These are phyloP conservation scores for Rhamphomyia laevipes DNA, from an alignment of 2,888 invertebrate genomes.

Conservation along the genomic window DNA sequence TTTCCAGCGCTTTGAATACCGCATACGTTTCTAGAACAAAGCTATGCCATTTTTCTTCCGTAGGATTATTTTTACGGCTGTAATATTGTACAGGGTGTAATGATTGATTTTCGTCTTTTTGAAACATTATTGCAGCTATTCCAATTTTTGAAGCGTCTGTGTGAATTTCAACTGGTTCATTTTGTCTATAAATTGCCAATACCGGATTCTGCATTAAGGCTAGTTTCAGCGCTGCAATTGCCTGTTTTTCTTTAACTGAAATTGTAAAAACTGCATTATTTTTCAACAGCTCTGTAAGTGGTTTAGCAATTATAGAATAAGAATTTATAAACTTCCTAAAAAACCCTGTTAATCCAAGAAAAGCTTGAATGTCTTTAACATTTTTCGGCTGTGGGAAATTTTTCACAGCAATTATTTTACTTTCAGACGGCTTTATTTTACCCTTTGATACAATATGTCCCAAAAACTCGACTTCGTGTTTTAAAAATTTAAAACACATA, in stretches of 20 bases:
- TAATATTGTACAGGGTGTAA: constrained; percentile 3
- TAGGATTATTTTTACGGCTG: constrained; percentile 2
- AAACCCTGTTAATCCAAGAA: too few relatives aligned
- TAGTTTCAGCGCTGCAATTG: neutral
- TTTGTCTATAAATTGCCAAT: constrained; percentile 1
- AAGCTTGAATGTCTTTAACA: constrained; percentile 8
- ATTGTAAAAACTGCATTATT: neutral
- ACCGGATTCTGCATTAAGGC: neutral
- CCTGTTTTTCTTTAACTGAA: neutral
- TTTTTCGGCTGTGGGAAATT: constrained; percentile 9
- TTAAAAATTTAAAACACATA: constrained; percentile 20
- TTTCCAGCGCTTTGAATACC: constrained; percentile 4
- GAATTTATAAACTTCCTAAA: constrained; percentile 10
- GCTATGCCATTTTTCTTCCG: constrained; percentile 6
- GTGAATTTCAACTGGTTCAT: neutral
- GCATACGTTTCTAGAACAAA: constrained; percentile 5
- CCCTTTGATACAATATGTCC: constrained; percentile 8
- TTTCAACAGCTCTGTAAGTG: constrained; percentile 8
- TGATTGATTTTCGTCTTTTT: too few relatives aligned
- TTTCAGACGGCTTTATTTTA: constrained; percentile 4
- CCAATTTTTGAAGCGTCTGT: constrained; percentile 4
- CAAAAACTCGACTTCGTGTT: constrained; percentile 12
- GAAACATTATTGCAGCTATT: constrained; percentile 6
- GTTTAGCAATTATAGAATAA: constrained; percentile 9
- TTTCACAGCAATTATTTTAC: neutral